Percentiles rank a stretch among this genome's conserved stretches.
These are phyloP conservation scores for Synanthedon tipuliformis DNA, from an alignment of 2,888 invertebrate species.

Conservation along the genomic window DNA sequence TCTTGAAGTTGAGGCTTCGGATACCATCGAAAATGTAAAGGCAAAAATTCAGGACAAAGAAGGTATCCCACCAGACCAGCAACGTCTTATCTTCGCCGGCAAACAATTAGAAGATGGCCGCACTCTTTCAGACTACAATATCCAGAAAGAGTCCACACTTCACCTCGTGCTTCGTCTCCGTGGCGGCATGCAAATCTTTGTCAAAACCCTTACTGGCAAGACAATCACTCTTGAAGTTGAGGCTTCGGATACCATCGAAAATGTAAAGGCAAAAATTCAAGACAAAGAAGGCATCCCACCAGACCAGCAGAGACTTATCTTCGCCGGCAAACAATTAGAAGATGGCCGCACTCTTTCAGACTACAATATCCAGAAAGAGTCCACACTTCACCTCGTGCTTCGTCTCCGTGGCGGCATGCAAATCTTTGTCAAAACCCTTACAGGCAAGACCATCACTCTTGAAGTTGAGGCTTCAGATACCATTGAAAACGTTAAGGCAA, in stretches of 20 bases:
- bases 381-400: slow-evolving; percentile 7
- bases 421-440: slow-evolving; percentile 9
- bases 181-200: slow-evolving; percentile 14
- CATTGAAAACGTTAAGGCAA: slow-evolving; percentile 47
- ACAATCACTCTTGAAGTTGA: slow-evolving; percentile 12
- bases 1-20: slow-evolving; percentile 35
- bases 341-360: slow-evolving; percentile 12
- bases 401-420: slow-evolving; percentile 11
- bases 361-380: slow-evolving; percentile 12
- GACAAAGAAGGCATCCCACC: slow-evolving; percentile 13
- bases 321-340: slow-evolving; percentile 12
- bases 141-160: slow-evolving; percentile 11
- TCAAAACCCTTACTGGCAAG: slow-evolving; percentile 12
- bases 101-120: slow-evolving; percentile 13
- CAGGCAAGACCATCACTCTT: slow-evolving; percentile 10
- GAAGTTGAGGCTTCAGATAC: slow-evolving; percentile 20
- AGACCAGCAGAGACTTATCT: slow-evolving; percentile 12
- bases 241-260: slow-evolving; percentile 11
- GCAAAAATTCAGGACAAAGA: slow-evolving; percentile 13
- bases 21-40: slow-evolving; percentile 12
- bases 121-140: slow-evolving; percentile 12
- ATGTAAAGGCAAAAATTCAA: slow-evolving; percentile 12
- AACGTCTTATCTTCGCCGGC: slow-evolving; percentile 11
- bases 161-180: slow-evolving; percentile 12
- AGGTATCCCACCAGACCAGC: slow-evolving; percentile 13